phyloP scores from a whole-genome alignment of 1,140 invertebrate species.

The Leptonema lineaticorne region DNA sequence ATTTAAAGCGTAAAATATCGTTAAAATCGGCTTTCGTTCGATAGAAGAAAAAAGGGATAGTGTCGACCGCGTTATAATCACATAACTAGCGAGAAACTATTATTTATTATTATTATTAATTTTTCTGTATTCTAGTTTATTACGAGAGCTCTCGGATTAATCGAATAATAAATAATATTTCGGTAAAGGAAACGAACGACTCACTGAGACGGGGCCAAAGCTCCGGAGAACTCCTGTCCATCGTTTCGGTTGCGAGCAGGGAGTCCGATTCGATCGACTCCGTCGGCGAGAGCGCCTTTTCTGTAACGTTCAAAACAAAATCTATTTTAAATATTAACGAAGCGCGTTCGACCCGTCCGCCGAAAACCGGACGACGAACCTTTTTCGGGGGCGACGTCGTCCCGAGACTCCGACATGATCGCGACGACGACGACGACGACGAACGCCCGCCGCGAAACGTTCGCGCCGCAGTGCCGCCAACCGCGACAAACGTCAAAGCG shows the following conservation, averaged over 20 bases:
- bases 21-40: no score
- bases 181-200: background rate
- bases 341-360: background rate
- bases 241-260: constrained; percentile 80
- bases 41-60: no score
- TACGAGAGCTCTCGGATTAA: no score
- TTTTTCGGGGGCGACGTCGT: background rate
- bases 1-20: no score
- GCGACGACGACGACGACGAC: background rate
- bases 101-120: no score
- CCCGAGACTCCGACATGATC: background rate
- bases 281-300: background rate
- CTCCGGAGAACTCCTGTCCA: constrained; percentile 88
- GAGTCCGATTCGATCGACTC: constrained; percentile 59
- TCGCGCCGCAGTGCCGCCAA: background rate
- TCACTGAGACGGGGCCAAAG: constrained; percentile 91
- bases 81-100: no score
- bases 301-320: background rate
- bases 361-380: background rate
- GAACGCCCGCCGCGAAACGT: background rate
- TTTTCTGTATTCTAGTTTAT: no score
- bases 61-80: no score
- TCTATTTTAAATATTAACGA: background rate
- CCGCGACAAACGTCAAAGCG: no score
- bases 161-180: no score